Evolutionary conservation across 2,888 invertebrate species (phyloP).

Genomic region (Calameuta idolon): DNA sequence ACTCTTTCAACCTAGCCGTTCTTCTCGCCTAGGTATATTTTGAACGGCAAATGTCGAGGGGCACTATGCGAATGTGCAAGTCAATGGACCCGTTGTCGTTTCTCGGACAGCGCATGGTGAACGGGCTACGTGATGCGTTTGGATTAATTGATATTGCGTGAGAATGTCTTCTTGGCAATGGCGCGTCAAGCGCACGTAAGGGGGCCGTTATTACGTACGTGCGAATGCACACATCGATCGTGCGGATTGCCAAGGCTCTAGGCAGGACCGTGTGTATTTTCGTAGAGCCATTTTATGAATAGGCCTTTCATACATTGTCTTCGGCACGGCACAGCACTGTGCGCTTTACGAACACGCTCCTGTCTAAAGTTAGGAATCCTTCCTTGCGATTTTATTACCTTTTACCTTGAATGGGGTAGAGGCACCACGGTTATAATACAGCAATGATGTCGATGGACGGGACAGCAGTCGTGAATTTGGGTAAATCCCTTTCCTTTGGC

Average conservation of each 20-base stretch:
- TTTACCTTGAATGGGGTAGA: slow-evolving; percentile 62
- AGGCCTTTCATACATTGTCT: background rate
- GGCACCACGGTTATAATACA: slow-evolving; percentile 60
- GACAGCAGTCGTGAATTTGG: slow-evolving; percentile 63
- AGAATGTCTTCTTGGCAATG: background rate
- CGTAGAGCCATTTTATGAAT: background rate
- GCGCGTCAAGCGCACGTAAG: background rate
- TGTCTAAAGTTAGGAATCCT: slow-evolving; percentile 39
- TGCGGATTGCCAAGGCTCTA: background rate
- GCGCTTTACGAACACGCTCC: slow-evolving; percentile 29
- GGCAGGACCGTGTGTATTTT: slow-evolving; percentile 4
- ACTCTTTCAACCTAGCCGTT: slow-evolving; percentile 30
- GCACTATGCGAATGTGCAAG: slow-evolving; percentile 30
- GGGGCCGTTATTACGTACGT: background rate
- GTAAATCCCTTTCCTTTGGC: slow-evolving; percentile 59
- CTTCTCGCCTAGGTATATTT: slow-evolving; percentile 26
- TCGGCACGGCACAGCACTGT: slow-evolving; percentile 5
- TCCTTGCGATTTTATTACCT: slow-evolving; percentile 48
- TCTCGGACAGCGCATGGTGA: background rate
- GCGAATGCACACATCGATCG: slow-evolving; percentile 4
- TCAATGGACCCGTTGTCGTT: slow-evolving; percentile 29
- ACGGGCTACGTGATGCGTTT: background rate
- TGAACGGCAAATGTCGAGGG: slow-evolving; percentile 36
- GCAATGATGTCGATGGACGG: slow-evolving; percentile 62
- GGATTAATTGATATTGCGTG: background rate